A percentile compares a stretch with the other conserved stretches of the same genome.
phyloP scores from a whole-genome alignment of 2,113 vertebrate genomes.

The Polypterus senegalus region DNA sequence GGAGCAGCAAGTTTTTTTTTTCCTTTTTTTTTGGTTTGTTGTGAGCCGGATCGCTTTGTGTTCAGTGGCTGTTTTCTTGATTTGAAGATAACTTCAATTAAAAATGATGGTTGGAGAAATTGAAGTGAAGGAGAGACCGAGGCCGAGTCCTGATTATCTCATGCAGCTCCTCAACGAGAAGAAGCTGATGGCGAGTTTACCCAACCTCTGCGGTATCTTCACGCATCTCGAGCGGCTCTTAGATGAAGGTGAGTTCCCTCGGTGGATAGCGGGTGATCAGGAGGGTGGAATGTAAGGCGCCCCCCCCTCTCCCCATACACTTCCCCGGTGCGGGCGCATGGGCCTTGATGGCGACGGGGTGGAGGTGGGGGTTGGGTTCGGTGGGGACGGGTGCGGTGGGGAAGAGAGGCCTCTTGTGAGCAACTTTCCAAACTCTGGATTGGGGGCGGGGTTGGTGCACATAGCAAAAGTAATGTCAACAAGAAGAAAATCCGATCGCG shows the following conservation, averaged over 20 bases:
- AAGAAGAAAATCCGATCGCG: no score
- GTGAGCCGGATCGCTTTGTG: constrained; percentile 39
- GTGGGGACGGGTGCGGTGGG: not conserved
- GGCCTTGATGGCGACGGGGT: not conserved
- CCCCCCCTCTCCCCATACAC: not conserved
- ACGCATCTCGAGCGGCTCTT: constrained; percentile 64
- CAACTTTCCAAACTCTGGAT: not conserved
- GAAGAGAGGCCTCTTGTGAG: not conserved
- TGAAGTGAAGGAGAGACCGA: constrained; percentile 68
- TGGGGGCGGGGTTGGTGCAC: no score
- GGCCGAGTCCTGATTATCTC: constrained; percentile 71
- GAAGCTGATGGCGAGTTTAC: constrained; percentile 67
- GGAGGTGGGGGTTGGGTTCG: not conserved
- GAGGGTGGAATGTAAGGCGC: not conserved
- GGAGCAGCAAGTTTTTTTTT: constrained; percentile 45
- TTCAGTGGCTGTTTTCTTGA: constrained; percentile 38
- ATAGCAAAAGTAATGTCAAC: no score
- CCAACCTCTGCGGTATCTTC: constrained; percentile 68
- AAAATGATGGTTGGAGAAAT: constrained; percentile 73
- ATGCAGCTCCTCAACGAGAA: constrained; percentile 69
- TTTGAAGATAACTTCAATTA: constrained; percentile 19
- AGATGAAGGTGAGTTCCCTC: constrained; percentile 50
- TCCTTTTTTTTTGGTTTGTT: constrained; percentile 16
- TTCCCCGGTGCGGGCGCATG: not conserved
- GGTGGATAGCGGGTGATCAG: not conserved